phyloP scores from a whole-genome alignment of 2,113 vertebrate species.

The human (Homo sapiens) region DNA sequence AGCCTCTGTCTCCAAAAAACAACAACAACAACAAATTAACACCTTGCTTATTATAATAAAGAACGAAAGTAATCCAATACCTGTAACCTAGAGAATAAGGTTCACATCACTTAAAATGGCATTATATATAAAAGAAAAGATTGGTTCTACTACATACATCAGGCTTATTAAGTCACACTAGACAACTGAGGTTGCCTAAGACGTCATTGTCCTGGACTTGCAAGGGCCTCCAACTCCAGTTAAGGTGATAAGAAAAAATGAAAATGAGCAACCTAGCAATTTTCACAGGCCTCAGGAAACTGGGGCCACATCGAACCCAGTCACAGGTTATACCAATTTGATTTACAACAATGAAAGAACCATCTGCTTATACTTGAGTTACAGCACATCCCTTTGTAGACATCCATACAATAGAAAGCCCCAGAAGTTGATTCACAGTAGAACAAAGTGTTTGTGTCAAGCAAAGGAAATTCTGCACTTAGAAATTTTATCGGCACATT shows the following conservation, averaged over 20 bases:
- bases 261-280: no score
- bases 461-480: constrained; percentile 5
- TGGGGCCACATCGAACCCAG: no score
- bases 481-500: constrained; percentile 57
- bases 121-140: constrained; percentile 27
- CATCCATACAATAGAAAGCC: neutral
- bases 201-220: no score
- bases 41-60: neutral
- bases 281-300: no score
- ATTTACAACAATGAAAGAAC: no score
- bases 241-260: no score
- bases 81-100: neutral
- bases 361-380: no score
- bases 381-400: no score
- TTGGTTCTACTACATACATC: neutral
- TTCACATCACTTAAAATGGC: neutral
- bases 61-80: constrained; percentile 40
- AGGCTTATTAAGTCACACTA: constrained; percentile 19
- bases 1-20: no score
- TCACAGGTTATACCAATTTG: no score
- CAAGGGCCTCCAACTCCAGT: no score
- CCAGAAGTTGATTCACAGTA: constrained; percentile 44
- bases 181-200: neutral
- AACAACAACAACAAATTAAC: constrained; percentile 43
- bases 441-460: constrained; percentile 51